Evolutionary conservation across 1,140 invertebrate genomes (phyloP).

Genomic region (Campoletis sonorensis): DNA sequence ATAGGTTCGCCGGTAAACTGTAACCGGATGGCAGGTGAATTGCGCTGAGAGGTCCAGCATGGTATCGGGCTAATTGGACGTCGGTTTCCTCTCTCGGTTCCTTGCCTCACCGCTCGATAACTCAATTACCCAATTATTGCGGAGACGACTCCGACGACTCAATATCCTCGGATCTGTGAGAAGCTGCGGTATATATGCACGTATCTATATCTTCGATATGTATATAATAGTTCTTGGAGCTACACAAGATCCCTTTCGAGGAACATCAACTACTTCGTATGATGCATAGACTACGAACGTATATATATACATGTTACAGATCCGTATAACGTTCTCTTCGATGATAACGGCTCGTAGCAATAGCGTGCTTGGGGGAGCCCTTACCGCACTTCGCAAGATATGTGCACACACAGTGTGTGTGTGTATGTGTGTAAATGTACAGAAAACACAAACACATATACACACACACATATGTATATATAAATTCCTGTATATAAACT

Average conservation of each 20-base stretch:
- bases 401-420: no score
- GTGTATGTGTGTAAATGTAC: no score
- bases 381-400: not conserved
- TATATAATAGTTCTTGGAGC: constrained; percentile 13
- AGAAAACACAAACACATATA: no score
- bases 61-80: constrained; percentile 38
- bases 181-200: not conserved
- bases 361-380: not conserved
- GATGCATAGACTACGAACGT: constrained; percentile 1
- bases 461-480: no score
- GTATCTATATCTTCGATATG: not conserved
- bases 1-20: constrained; percentile 16
- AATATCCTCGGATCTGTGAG: constrained; percentile 15
- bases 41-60: constrained; percentile 19
- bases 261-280: constrained; percentile 9
- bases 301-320: not conserved
- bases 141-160: constrained; percentile 26
- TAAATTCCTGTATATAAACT: not conserved
- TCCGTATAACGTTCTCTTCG: not conserved
- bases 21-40: constrained; percentile 13
- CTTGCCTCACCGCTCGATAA: constrained; percentile 34
- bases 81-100: constrained; percentile 35
- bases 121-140: constrained; percentile 40
- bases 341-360: not conserved
- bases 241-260: constrained; percentile 31